These are phyloP conservation scores for Periphyllus acericola DNA, from an alignment of 2,888 invertebrate genomes.

Conservation along the genomic window DNA sequence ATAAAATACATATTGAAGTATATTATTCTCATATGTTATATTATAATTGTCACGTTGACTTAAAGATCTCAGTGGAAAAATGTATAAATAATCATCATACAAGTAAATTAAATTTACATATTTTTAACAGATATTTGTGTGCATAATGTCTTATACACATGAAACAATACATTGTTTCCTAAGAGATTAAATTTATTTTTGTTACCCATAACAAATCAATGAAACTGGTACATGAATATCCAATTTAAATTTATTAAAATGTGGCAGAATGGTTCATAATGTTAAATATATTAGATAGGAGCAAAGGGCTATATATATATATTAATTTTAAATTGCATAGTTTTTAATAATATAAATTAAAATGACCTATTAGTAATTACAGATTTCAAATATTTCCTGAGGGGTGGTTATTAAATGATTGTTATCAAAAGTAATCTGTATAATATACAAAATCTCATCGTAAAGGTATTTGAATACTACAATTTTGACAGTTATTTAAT, in stretches of 20 bases:
- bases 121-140: neutral
- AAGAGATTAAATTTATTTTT: slow-evolving; percentile 9
- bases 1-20: too few relatives aligned
- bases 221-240: slow-evolving; percentile 44
- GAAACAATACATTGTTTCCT: slow-evolving; percentile 17
- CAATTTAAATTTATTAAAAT: neutral
- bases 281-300: slow-evolving; percentile 22
- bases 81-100: slow-evolving; percentile 27
- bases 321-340: slow-evolving; percentile 1
- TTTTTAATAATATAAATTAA: neutral
- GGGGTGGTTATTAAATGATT: slow-evolving; percentile 44
- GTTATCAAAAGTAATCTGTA: slow-evolving; percentile 50
- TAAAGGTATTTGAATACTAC: neutral
- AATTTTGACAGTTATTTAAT: too few relatives aligned
- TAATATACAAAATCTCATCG: slow-evolving; percentile 42
- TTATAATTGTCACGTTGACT: slow-evolving; percentile 19
- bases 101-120: too few relatives aligned
- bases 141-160: slow-evolving; percentile 19
- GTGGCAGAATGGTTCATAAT: neutral
- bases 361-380: neutral
- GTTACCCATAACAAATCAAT: neutral
- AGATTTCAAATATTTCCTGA: neutral
- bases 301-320: slow-evolving; percentile 1
- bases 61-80: slow-evolving; percentile 46
- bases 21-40: neutral